Conservation (phyloP, 1,140 invertebrate genomes). For the Delia radicum region DNA sequence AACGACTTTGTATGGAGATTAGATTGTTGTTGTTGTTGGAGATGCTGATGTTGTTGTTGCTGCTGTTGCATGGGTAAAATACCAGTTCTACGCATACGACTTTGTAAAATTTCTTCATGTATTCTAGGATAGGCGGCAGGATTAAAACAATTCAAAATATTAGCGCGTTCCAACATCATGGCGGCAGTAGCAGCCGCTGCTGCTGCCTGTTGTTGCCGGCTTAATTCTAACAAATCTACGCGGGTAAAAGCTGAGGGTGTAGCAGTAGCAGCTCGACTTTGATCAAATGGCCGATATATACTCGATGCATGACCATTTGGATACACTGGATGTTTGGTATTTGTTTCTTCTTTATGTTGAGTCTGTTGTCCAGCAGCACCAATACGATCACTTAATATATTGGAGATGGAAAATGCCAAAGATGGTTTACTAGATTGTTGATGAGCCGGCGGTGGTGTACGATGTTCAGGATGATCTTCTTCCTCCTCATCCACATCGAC, state of each 20-base stretch:
- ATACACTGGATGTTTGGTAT: slow-evolving; percentile 12
- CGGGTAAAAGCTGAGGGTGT: slow-evolving; percentile 52
- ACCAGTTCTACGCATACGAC: slow-evolving; percentile 40
- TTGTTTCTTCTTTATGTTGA: slow-evolving; percentile 24
- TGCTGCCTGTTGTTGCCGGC: slow-evolving; percentile 48
- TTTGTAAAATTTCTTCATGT: slow-evolving; percentile 53
- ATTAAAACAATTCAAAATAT: slow-evolving; percentile 53
- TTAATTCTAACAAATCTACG: slow-evolving; percentile 50
- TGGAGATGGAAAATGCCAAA: slow-evolving; percentile 53
- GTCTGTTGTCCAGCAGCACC: slow-evolving; percentile 41
- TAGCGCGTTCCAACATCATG: slow-evolving; percentile 53
- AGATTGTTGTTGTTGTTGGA: slow-evolving; percentile 31
- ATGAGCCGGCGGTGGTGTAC: slow-evolving; percentile 45
- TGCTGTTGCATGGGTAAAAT: slow-evolving; percentile 26
- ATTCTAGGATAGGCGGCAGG: slow-evolving; percentile 53
- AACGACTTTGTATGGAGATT: not conserved
- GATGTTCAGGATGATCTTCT: slow-evolving; percentile 10
- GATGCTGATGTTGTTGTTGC: not conserved
- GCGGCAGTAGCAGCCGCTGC: slow-evolving; percentile 49
- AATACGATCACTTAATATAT: slow-evolving; percentile 54
- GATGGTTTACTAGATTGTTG: slow-evolving; percentile 44
- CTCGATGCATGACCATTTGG: slow-evolving; percentile 29
- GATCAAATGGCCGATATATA: slow-evolving; percentile 52
- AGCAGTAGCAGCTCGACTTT: slow-evolving; percentile 37
- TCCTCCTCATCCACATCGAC: slow-evolving; percentile 44